Percentiles rank a stretch among this genome's conserved stretches.
phyloP scores from a whole-genome alignment of 2,888 invertebrate genomes.

The Caenorhabditis sp. region DNA sequence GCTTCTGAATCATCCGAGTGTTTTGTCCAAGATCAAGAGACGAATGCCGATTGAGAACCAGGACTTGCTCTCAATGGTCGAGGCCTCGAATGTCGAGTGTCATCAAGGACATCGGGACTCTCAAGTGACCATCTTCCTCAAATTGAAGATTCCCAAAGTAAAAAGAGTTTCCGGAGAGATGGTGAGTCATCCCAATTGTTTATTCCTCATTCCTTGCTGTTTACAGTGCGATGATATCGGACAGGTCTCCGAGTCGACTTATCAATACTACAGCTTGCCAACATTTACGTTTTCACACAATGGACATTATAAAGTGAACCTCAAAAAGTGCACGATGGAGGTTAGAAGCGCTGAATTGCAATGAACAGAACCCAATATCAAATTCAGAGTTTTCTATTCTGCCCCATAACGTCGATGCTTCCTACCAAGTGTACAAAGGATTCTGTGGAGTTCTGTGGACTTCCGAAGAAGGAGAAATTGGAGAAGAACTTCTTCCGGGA shows the following conservation, averaged over 20 bases:
- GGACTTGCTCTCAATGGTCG: conserved; percentile 1
- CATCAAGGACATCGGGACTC: conserved; percentile 12
- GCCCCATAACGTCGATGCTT: background rate
- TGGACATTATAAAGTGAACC: background rate
- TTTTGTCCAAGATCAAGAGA: conserved; percentile 8
- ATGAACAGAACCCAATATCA: background rate
- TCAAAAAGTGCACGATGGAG: conserved; percentile 2
- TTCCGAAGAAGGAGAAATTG: background rate
- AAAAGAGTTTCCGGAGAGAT: background rate
- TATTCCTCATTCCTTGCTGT: background rate
- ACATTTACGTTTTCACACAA: conserved; percentile 7
- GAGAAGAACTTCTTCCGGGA: conserved; percentile 11
- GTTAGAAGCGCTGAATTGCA: background rate
- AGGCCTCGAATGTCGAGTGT: conserved; percentile 1
- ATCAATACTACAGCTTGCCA: conserved; percentile 28
- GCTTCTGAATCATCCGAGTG: conserved; percentile 18
- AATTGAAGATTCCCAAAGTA: conserved; percentile 26
- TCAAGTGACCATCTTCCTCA: conserved; percentile 10
- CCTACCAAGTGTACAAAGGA: background rate
- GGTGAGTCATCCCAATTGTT: background rate
- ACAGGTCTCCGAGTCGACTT: background rate
- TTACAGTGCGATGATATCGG: conserved; percentile 43
- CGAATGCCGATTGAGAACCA: conserved; percentile 8
- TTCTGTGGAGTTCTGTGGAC: conserved; percentile 2
- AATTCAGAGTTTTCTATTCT: conserved; percentile 13